These are phyloP conservation scores for Manis javanica DNA, from an alignment of 2,797 vertebrate genomes.

Conservation along the genomic window DNA sequence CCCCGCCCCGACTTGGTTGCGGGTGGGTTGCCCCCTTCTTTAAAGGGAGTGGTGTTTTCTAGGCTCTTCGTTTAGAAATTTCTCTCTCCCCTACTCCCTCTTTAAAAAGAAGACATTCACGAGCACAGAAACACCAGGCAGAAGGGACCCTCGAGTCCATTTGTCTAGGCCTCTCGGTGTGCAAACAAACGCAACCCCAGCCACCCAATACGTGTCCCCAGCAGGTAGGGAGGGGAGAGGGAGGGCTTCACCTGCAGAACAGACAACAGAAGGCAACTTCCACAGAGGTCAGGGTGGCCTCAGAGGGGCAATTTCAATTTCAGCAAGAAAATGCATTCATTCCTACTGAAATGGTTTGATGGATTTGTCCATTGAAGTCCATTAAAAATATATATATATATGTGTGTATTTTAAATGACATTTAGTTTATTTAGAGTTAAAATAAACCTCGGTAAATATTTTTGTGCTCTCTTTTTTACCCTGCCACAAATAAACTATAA, in stretches of 20 bases:
- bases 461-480: conserved; percentile 68
- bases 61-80: no score
- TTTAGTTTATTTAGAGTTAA: conserved; percentile 73
- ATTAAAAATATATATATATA: not conserved
- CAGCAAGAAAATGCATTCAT: not conserved
- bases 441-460: conserved; percentile 78
- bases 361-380: conserved; percentile 22
- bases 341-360: not conserved
- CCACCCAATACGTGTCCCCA: no score
- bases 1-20: not conserved
- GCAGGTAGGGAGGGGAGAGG: not conserved
- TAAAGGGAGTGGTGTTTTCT: not conserved
- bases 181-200: no score
- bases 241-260: not conserved
- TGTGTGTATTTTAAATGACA: not conserved
- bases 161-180: no score
- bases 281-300: not conserved
- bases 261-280: not conserved
- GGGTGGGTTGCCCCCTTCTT: not conserved
- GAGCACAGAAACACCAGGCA: fast-evolving
- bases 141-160: not conserved
- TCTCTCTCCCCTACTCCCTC: not conserved
- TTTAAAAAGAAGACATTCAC: not conserved
- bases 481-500: conserved; percentile 81
- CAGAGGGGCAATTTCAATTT: not conserved